Conservation (phyloP, 2,888 invertebrate genomes). For the Tetanocera ferruginea region DNA sequence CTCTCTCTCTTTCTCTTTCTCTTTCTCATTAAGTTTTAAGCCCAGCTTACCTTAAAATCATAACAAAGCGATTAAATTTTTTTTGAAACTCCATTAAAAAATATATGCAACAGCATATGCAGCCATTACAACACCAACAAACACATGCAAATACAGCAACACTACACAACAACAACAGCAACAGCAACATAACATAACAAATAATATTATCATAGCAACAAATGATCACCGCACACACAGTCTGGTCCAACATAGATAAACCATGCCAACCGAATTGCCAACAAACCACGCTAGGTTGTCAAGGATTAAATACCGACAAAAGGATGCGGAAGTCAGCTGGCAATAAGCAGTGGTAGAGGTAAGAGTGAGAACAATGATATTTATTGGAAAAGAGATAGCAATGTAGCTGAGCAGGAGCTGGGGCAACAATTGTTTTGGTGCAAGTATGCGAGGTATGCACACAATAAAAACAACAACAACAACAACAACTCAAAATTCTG, state of each 20-base stretch:
- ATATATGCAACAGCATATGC: neutral
- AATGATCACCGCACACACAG: conserved; percentile 21
- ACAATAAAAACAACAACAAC: neutral
- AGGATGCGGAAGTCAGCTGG: conserved; percentile 19
- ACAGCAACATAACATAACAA: conserved; percentile 10
- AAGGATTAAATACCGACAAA: conserved; percentile 33
- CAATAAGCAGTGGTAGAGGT: neutral
- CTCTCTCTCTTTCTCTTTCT: no score
- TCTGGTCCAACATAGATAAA: conserved; percentile 32
- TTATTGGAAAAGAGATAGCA: neutral
- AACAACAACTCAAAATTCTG: conserved; percentile 4
- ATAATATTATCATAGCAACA: conserved; percentile 35
- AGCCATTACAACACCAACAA: neutral
- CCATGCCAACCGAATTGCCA: conserved; percentile 30
- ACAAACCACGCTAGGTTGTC: conserved; percentile 17
- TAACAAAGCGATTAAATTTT: conserved; percentile 23
- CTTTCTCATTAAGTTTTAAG: no score
- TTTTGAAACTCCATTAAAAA: conserved; percentile 24
- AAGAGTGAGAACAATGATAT: neutral
- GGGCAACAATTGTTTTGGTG: conserved; percentile 25
- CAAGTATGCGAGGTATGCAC: conserved; percentile 29
- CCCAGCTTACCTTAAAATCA: conserved; percentile 4
- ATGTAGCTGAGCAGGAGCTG: neutral
- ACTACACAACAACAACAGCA: neutral
- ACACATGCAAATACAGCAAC: neutral